Percentiles rank a stretch among this genome's conserved stretches.
Evolutionary conservation across 1,140 invertebrate genomes (phyloP).

Genomic region (Ceratina calcarata): DNA sequence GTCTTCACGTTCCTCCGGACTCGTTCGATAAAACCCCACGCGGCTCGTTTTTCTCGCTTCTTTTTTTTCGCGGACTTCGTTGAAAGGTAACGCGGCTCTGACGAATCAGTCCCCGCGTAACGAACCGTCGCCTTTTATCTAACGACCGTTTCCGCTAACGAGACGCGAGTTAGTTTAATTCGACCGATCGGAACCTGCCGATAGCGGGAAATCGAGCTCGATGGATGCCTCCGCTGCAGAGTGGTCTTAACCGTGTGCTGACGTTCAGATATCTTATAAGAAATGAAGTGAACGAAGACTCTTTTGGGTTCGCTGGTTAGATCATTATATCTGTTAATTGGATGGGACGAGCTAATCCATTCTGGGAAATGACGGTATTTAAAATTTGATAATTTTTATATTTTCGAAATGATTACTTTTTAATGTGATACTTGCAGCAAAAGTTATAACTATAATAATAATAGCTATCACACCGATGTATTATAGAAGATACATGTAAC

Average conservation of each 20-base stretch:
- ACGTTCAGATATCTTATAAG: not conserved
- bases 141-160: constrained; percentile 31
- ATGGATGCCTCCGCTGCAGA: not conserved
- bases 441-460: no score
- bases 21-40: constrained; percentile 50
- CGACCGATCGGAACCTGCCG: not conserved
- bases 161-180: constrained; percentile 39
- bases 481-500: not conserved
- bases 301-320: not conserved
- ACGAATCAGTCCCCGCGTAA: constrained; percentile 36
- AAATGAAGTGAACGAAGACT: not conserved
- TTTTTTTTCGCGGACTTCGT: constrained; percentile 2
- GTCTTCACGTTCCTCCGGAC: constrained; percentile 51
- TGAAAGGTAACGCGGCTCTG: constrained; percentile 12
- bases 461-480: not conserved
- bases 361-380: not conserved
- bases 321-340: not conserved
- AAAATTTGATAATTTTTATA: not conserved
- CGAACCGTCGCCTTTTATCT: constrained; percentile 43
- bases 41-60: not conserved
- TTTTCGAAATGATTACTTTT: no score
- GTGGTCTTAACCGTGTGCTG: not conserved
- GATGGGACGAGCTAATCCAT: not conserved
- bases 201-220: not conserved
- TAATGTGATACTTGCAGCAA: no score